A percentile compares a stretch with the other conserved stretches of the same genome.
phyloP scores from a whole-genome alignment of 1,140 invertebrate genomes.

The Trigoniulus corallinus region DNA sequence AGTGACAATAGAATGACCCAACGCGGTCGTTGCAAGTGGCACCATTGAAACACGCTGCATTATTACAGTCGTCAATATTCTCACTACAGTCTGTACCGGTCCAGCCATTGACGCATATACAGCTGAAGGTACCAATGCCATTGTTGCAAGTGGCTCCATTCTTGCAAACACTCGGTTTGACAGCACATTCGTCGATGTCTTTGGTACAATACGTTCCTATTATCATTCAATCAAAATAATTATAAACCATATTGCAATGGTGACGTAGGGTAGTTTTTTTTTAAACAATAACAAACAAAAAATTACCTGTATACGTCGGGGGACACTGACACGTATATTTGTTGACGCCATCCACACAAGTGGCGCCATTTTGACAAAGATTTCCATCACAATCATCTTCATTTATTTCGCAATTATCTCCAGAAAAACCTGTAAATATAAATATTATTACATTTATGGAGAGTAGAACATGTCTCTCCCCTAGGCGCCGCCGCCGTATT shows the following conservation, averaged over 20 bases:
- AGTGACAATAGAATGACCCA: slow-evolving; percentile 85
- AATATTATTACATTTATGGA: too few relatives aligned
- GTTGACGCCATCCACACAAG: slow-evolving; percentile 72
- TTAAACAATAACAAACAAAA: too few relatives aligned
- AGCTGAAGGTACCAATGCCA: slow-evolving; percentile 71
- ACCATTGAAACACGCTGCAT: slow-evolving; percentile 85
- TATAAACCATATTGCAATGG: neutral
- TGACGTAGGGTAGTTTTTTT: neutral
- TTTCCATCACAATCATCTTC: slow-evolving; percentile 79
- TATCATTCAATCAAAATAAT: neutral
- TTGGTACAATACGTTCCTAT: slow-evolving; percentile 35
- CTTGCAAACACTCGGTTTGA: slow-evolving; percentile 60
- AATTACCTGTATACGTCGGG: slow-evolving; percentile 66
- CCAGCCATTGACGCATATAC: slow-evolving; percentile 94
- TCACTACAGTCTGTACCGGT: slow-evolving; percentile 74
- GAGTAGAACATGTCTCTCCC: too few relatives aligned
- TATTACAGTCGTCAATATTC: slow-evolving; percentile 86
- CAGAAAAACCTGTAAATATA: slow-evolving; percentile 53
- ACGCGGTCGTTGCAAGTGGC: slow-evolving; percentile 92
- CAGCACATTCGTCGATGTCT: slow-evolving; percentile 31
- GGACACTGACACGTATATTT: slow-evolving; percentile 75
- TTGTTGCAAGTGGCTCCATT: slow-evolving; percentile 92
- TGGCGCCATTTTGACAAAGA: slow-evolving; percentile 76
- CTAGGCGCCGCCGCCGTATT: too few relatives aligned
- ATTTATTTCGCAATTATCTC: slow-evolving; percentile 55